Percentiles rank a stretch among this genome's conserved stretches.
phyloP scores from a whole-genome alignment of 2,113 vertebrate species.

The Collichthys lucidus region DNA sequence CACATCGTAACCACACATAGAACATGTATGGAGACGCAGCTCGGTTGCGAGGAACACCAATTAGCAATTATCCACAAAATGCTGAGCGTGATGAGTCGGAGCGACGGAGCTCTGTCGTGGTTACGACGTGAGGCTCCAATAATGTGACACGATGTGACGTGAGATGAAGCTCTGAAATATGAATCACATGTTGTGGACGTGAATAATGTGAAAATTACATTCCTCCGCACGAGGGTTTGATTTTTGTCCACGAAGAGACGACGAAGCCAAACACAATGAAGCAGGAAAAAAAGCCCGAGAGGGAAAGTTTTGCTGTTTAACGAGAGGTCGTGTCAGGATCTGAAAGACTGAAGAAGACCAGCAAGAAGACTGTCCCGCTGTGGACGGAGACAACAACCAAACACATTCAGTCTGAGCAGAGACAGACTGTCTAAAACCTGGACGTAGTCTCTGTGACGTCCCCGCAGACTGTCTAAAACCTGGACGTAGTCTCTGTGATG shows the following conservation, averaged over 20 bases:
- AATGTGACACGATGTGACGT: neutral
- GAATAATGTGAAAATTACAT: neutral
- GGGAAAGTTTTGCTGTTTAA: too few species aligned
- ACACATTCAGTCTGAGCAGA: too few species aligned
- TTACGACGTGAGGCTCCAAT: neutral
- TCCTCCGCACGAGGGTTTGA: neutral
- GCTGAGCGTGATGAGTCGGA: neutral
- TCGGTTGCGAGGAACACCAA: too few species aligned
- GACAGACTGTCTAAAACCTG: too few species aligned
- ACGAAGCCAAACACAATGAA: neutral
- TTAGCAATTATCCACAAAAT: neutral
- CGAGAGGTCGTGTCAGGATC: too few species aligned
- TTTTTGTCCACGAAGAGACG: constrained; percentile 1
- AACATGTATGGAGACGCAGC: neutral
- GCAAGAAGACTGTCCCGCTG: too few species aligned
- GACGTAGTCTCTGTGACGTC: too few species aligned
- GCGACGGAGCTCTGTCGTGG: neutral
- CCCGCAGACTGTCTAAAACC: too few species aligned
- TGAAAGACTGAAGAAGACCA: too few species aligned
- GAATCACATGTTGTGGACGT: constrained; percentile 3
- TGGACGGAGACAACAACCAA: too few species aligned
- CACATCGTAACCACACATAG: neutral
- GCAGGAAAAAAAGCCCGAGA: too few species aligned
- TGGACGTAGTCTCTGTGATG: too few species aligned
- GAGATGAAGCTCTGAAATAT: neutral